Conservation (phyloP, 2,113 vertebrate species). For the Athene noctua region DNA sequence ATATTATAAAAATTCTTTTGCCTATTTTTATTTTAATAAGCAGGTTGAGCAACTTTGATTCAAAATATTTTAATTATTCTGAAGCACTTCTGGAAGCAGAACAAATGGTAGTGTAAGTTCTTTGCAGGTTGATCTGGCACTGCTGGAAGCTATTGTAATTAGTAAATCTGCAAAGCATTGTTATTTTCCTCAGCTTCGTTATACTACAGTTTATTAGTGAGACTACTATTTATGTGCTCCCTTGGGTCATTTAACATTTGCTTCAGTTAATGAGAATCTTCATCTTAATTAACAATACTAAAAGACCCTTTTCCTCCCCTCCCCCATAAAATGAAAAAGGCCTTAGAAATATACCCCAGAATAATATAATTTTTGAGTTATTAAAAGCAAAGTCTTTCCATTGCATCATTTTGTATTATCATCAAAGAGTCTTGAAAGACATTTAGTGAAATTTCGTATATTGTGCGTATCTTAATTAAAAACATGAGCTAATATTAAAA, state of each 20-base stretch:
- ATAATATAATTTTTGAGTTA: constrained; percentile 20
- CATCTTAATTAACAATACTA: constrained; percentile 57
- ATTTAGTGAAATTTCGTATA: background rate
- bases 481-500: background rate
- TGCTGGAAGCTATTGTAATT: constrained; percentile 44
- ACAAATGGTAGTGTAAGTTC: constrained; percentile 8
- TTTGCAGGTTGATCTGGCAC: constrained; percentile 25
- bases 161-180: constrained; percentile 50
- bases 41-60: background rate
- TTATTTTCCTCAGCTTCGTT: constrained; percentile 27
- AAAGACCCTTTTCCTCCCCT: background rate
- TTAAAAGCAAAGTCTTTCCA: background rate
- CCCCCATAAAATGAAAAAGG: background rate
- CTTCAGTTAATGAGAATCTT: constrained; percentile 56
- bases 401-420: constrained; percentile 31
- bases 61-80: constrained; percentile 46
- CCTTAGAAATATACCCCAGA: constrained; percentile 6
- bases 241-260: constrained; percentile 46
- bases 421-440: constrained; percentile 25
- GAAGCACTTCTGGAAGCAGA: constrained; percentile 23
- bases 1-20: background rate
- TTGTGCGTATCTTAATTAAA: constrained; percentile 44
- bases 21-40: constrained; percentile 31
- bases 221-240: constrained; percentile 40
- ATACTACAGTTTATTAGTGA: constrained; percentile 51